phyloP scores from a whole-genome alignment of 53 echinoderm and acorn worm species.

The Holothuria leucospilota region DNA sequence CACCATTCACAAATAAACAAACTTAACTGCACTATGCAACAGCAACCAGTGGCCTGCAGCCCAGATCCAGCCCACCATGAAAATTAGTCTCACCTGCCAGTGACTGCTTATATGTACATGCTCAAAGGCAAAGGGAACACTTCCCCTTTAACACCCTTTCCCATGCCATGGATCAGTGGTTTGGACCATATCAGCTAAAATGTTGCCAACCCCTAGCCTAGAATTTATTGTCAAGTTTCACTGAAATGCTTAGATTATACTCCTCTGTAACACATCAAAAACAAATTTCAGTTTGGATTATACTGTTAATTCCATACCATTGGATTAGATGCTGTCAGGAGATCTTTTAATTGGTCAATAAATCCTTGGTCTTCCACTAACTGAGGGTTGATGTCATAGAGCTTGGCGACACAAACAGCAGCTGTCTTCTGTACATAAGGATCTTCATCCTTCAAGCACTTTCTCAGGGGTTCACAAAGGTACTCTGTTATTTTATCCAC shows the following conservation, averaged over 20 bases:
- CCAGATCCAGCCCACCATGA: too few species aligned
- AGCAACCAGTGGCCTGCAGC: too few species aligned
- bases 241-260: not conserved
- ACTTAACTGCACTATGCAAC: too few species aligned
- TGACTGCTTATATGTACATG: too few species aligned
- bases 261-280: not conserved
- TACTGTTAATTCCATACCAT: conserved; percentile 67
- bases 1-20: too few species aligned
- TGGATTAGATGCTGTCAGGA: conserved; percentile 92
- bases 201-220: not conserved
- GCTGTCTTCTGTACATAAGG: conserved; percentile 99
- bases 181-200: not conserved
- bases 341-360: conserved; percentile 87
- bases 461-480: conserved; percentile 94
- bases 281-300: too few species aligned
- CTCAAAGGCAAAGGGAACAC: too few species aligned
- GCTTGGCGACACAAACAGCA: conserved; percentile 96
- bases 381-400: conserved; percentile 95
- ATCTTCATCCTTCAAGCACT: conserved; percentile 97
- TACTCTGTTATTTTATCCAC: conserved; percentile 99
- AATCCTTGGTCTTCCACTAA: conserved; percentile 98
- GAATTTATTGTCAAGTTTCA: not conserved
- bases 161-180: too few species aligned
- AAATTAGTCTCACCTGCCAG: too few species aligned
- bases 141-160: too few species aligned